A percentile compares a stretch with the other conserved stretches of the same genome.
Evolutionary conservation across 2,113 vertebrate genomes (phyloP).

Genomic region (Mormoops blainvillei): DNA sequence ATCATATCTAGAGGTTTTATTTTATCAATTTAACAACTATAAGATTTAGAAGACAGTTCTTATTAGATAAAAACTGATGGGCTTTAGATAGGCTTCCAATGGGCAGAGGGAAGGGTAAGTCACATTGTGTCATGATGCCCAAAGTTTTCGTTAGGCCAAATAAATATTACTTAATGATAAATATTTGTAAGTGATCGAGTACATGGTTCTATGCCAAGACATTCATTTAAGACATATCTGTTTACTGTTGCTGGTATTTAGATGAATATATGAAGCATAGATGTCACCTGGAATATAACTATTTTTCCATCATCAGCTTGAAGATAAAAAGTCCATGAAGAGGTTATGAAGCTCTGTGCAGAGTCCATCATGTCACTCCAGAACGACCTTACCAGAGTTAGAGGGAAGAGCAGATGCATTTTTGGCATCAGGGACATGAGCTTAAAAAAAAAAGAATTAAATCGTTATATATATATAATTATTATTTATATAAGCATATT

Average conservation of each 20-base stretch:
- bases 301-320: conserved; percentile 97
- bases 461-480: neutral
- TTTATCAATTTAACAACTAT: conserved; percentile 18
- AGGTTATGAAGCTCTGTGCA: conserved; percentile 94
- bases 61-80: neutral
- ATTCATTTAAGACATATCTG: neutral
- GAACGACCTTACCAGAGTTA: conserved; percentile 91
- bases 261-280: neutral
- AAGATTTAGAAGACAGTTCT: conserved; percentile 11
- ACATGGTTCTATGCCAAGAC: neutral
- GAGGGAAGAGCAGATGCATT: conserved; percentile 94
- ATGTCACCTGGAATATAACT: conserved; percentile 93
- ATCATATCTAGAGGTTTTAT: neutral
- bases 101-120: neutral
- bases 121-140: neutral
- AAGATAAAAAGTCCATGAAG: conserved; percentile 97
- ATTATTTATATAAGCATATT: neutral
- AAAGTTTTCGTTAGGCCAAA: neutral
- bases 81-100: neutral
- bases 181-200: neutral
- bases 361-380: conserved; percentile 97
- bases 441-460: conserved; percentile 77
- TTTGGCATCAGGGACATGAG: conserved; percentile 93
- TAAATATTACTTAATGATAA: neutral
- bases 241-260: neutral